Evolutionary conservation across 2,113 vertebrate species (phyloP).

Genomic region (Prunella fulvescens): DNA sequence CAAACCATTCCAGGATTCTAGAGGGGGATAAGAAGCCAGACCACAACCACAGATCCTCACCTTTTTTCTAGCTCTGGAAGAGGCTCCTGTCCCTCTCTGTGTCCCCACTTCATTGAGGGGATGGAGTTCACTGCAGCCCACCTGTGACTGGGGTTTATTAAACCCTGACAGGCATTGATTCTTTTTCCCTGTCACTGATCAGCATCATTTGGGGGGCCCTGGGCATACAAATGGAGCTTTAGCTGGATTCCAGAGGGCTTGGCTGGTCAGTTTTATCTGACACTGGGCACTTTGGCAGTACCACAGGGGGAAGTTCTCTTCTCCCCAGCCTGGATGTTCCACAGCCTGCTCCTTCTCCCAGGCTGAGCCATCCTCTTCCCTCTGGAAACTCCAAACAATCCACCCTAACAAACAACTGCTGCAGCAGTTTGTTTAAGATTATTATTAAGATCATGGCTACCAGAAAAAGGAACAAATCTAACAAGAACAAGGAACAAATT

Average conservation of each 20-base stretch:
- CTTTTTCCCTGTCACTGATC: not conserved
- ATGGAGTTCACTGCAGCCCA: not conserved
- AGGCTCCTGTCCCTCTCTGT: not conserved
- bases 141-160: not conserved
- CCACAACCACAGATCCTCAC: not conserved
- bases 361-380: not conserved
- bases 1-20: not conserved
- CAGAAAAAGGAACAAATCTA: not conserved
- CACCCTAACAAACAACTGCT: not conserved
- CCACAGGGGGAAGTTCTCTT: not conserved
- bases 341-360: not conserved
- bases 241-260: not conserved
- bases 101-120: not conserved
- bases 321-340: not conserved
- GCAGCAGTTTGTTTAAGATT: not conserved
- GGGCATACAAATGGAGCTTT: not conserved
- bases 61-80: not conserved
- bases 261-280: not conserved
- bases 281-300: not conserved
- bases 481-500: not conserved
- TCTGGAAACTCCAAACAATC: not conserved
- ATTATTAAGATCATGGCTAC: not conserved
- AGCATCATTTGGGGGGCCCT: rapidly evolving
- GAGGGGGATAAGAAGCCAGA: not conserved
- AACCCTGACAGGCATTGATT: not conserved